Conservation (phyloP, 2,113 vertebrate species). For the Thinocorus orbignyianus region DNA sequence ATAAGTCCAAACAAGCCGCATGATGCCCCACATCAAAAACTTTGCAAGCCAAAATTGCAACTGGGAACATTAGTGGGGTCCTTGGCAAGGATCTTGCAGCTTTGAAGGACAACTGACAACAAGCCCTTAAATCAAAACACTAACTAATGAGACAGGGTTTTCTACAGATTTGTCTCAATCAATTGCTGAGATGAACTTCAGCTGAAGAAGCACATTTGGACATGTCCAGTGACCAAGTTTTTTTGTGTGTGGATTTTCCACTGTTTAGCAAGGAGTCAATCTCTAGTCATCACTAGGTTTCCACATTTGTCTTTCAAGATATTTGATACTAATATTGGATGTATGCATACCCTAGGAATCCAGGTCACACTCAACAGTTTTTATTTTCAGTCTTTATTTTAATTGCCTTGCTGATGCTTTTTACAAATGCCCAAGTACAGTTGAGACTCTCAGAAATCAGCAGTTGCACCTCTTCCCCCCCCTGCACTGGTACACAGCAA, state of each 20-base stretch:
- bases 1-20: not conserved
- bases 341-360: not conserved
- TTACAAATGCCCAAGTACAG: fast-evolving
- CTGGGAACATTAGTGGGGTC: not conserved
- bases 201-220: not conserved
- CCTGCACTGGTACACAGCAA: not conserved
- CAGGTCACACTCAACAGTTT: not conserved
- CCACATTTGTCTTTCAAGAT: not conserved
- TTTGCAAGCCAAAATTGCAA: not conserved
- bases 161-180: not conserved
- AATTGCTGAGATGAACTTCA: not conserved
- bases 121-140: not conserved
- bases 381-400: not conserved
- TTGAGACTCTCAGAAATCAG: not conserved
- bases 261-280: not conserved
- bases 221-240: not conserved
- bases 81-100: not conserved
- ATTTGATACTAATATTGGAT: not conserved
- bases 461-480: not conserved
- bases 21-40: not conserved
- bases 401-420: not conserved
- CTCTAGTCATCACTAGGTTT: not conserved
- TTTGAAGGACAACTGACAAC: not conserved
- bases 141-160: not conserved
- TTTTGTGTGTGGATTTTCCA: not conserved